Evolutionary conservation across 2,888 invertebrate species (phyloP), one percentile per base, ranked within the genome.

Genomic region (Branchipolynoe longqiensis): DNA sequence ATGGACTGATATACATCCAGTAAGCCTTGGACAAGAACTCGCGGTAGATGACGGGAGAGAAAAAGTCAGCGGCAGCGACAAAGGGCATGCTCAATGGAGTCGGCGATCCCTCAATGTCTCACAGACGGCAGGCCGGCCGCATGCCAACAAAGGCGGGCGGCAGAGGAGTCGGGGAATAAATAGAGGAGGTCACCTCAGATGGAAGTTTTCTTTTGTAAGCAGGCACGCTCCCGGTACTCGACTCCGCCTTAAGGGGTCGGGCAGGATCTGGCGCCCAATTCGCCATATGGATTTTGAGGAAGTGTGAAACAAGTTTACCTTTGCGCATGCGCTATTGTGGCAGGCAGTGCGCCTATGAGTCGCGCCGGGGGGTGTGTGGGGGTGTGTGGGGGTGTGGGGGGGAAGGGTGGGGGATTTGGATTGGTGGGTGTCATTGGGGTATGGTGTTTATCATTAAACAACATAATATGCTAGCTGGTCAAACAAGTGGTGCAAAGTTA

Each of bases 371-470:
- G 36, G 38, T 69, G 38, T 69, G 22, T 69, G 33, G 69, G n/a
- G n/a, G n/a, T n/a, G 56, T 56, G 3, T 4, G 56, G 56, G 3
- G 25, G 14, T 62, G 62, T 14, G 62, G 12, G 22, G 69, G 36
- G 22, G 69, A 31, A 48, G 48, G 8, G 48, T 48, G 38, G 22
- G 38, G 38, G 18, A 14, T 69, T 36, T 69, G n/a, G n/a, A n/a
- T n/a, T n/a, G n/a, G n/a, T n/a, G n/a, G n/a, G n/a, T n/a, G n/a
- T n/a, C n/a, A n/a, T n/a, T n/a, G n/a, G n/a, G n/a, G n/a, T n/a
- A n/a, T n/a, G n/a, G 38, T 69, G 69, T 69, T 69, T 69, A 69
- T 69, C 38, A 69, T 69, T 1, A 36, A n/a, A n/a, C n/a, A n/a
- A n/a, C n/a, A 25, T 36, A 38, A 69, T 38, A 33, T n/a, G 1